Evolutionary conservation across 1,140 invertebrate genomes (phyloP).

Genomic region (Luehdorfia chinensis): DNA sequence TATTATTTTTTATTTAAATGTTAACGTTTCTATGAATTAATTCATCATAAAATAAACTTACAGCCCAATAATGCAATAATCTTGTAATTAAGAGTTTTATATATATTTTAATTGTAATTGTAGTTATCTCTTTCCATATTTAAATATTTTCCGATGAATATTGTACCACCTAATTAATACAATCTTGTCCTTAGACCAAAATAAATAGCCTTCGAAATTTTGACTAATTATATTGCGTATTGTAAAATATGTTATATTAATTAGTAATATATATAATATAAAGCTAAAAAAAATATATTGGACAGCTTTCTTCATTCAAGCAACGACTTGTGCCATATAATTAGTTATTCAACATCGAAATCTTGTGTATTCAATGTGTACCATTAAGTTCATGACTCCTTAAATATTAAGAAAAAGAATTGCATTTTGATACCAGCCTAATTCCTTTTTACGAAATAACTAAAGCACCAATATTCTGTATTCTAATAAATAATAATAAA

Average conservation of each 20-base stretch:
- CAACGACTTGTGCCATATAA: constrained; percentile 32
- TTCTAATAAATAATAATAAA: too few species aligned
- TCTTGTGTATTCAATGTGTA: too few species aligned
- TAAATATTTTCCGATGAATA: constrained; percentile 13
- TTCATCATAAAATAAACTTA: background rate
- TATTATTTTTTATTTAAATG: constrained; percentile 2
- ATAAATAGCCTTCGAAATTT: too few species aligned
- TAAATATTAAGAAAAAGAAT: too few species aligned
- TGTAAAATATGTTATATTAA: background rate
- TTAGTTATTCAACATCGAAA: background rate
- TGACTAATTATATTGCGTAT: too few species aligned
- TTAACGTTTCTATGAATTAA: background rate
- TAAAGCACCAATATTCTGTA: too few species aligned
- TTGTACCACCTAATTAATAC: constrained; percentile 3
- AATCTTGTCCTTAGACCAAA: background rate
- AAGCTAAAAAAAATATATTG: constrained; percentile 9
- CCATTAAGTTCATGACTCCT: too few species aligned
- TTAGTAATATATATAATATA: constrained; percentile 2
- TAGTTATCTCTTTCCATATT: constrained; percentile 5
- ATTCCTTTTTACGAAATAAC: too few species aligned
- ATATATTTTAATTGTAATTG: constrained; percentile 1
- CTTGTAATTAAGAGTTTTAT: constrained; percentile 2
- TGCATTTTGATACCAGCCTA: too few species aligned
- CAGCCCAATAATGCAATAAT: constrained; percentile 5
- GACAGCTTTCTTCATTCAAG: constrained; percentile 19